phyloP scores from a whole-genome alignment of 2,797 vertebrate species.

The Etheostoma nigrum region DNA sequence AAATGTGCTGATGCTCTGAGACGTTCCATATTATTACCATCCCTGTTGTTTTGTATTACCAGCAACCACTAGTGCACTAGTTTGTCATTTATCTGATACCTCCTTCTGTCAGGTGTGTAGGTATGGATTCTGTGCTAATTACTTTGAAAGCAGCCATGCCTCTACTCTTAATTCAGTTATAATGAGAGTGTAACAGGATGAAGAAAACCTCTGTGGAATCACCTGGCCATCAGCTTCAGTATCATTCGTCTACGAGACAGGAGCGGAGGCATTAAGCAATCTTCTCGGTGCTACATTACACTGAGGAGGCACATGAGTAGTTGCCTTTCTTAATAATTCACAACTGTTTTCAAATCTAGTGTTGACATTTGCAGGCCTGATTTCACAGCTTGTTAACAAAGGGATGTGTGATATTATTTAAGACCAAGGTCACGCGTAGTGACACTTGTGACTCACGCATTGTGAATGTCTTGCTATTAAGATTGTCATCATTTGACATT shows the following conservation, averaged over 20 bases:
- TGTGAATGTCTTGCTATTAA: constrained; percentile 6
- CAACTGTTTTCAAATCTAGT: constrained; percentile 27
- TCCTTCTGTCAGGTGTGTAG: constrained; percentile 40
- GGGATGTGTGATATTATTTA: constrained; percentile 50
- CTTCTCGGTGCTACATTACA: constrained; percentile 16
- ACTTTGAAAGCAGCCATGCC: constrained; percentile 25
- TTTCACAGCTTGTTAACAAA: constrained; percentile 65
- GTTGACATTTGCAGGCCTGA: constrained; percentile 52
- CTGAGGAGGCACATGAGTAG: constrained; percentile 21
- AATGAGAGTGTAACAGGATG: constrained; percentile 14
- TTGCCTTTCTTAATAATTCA: constrained; percentile 66
- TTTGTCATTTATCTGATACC: constrained; percentile 32
- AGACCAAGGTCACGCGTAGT: constrained; percentile 32
- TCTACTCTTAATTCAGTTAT: constrained; percentile 29
- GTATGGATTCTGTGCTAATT: constrained; percentile 42
- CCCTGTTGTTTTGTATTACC: constrained; percentile 39
- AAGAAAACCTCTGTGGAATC: background rate
- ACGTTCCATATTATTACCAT: background rate
- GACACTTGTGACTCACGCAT: constrained; percentile 25
- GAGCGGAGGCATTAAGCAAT: constrained; percentile 5
- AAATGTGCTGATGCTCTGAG: constrained; percentile 15
- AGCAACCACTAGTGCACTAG: constrained; percentile 21
- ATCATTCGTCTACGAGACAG: constrained; percentile 11
- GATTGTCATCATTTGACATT: background rate
- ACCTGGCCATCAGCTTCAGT: background rate